Evolutionary conservation across 2,888 invertebrate genomes (phyloP), one percentile per base, ranked within the genome.

Genomic region (Dendrolimus pini): DNA sequence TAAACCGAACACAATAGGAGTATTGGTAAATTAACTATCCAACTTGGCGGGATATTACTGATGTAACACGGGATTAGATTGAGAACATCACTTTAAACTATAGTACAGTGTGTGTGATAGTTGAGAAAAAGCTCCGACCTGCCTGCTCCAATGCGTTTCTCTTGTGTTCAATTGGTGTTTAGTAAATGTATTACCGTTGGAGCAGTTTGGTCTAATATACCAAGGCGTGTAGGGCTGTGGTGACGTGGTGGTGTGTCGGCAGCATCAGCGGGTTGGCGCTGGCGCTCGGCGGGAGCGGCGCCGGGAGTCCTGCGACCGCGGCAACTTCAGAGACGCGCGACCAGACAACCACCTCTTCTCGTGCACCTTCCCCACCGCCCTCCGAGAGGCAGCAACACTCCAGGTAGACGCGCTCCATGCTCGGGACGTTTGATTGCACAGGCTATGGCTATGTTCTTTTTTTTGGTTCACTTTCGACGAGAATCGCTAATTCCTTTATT

Each of bases 191-290:
- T 3, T 54, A 54, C n/a, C 14, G 41, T 59, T 85, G 88, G 88
- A 88, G 89, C 88, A 87, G 83, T 72, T 87, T 83, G 73, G 86
- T 81, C 73, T 68, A 72, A 70, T 65, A 59, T 62, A 62, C 73
- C 69, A 69, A 68, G 72, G 74, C 74, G 82, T 77, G 30, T 84
- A 85, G 87, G 87, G 87, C 82, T 83, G 80, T 88, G 89, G 89
- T 91, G 89, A 90, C 85, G 80, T 89, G 82, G 88, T 87, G 84
- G 77, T 89, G 90, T 90, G 86, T 91, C 88, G 84, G 78, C 91
- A 92, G 92, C 84, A 91, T 91, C 88, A 89, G 81, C 89, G 91
- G 91, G 77, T 71, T 91, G 91, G 92, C 91, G 85, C 71, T 91
- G 89, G 92, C 92, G 81, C 86, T 92, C 75, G 91, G 90, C 67